A percentile compares a stretch with the other conserved stretches of the same genome.
phyloP scores from a whole-genome alignment of 1,140 invertebrate species.

The Paracyclopina nana region DNA sequence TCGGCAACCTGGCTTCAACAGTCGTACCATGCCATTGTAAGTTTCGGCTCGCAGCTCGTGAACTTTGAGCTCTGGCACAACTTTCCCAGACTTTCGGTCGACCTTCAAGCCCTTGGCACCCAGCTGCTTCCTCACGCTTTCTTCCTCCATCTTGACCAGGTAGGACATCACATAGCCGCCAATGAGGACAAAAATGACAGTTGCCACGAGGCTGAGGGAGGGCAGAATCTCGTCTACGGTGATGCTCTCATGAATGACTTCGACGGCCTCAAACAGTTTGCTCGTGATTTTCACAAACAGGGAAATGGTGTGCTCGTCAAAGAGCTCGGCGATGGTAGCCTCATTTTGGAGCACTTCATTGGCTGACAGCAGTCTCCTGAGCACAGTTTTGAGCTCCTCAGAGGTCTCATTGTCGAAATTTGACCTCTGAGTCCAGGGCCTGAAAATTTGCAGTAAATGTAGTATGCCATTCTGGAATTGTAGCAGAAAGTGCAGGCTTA shows the following conservation, averaged over 20 bases:
- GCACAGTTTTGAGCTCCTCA: constrained; percentile 43
- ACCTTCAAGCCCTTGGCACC: constrained; percentile 18
- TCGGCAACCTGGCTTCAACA: constrained; percentile 83
- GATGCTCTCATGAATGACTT: constrained; percentile 13
- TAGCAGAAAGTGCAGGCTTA: no score
- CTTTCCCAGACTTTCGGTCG: constrained; percentile 19
- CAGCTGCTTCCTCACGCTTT: constrained; percentile 14
- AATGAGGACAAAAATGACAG: constrained; percentile 52
- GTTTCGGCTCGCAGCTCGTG: constrained; percentile 86
- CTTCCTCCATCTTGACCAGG: constrained; percentile 34
- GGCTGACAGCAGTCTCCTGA: constrained; percentile 45
- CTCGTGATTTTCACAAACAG: constrained; percentile 29
- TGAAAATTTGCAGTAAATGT: no score
- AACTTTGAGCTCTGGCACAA: constrained; percentile 44
- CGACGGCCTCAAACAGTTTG: constrained; percentile 7
- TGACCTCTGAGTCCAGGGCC: constrained; percentile 35
- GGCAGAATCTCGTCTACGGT: constrained; percentile 50
- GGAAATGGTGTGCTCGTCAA: constrained; percentile 50
- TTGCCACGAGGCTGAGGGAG: constrained; percentile 54
- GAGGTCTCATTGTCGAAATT: constrained; percentile 43
- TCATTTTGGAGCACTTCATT: constrained; percentile 31
- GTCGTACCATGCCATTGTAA: constrained; percentile 75
- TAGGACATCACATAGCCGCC: constrained; percentile 73
- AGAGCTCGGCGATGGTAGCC: constrained; percentile 34
- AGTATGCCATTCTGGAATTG: no score